Base-by-base conservation (phyloP, 2,113 vertebrate species). In the Thamnophis sirtalis region DNA sequence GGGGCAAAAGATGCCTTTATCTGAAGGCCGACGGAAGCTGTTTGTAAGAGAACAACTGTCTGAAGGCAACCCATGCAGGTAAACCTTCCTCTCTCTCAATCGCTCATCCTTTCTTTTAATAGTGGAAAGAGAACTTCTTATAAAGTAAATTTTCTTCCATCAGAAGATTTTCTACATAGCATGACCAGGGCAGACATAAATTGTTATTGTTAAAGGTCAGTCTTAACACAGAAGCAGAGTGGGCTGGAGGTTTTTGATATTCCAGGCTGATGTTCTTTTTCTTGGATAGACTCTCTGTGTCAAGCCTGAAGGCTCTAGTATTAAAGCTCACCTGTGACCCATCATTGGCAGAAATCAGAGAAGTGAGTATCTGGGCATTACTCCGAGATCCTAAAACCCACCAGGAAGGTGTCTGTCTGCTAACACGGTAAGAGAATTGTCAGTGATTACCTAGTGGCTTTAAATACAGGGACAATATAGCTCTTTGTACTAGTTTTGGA, bases 1-100 rank as follows among this genome's bases (percentile, higher is more conserved):
- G 87, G 91, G 86, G 11, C 87, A 89, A 87, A 89, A 24, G 63
- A 89, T 92, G 91, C 91, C 91, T 6, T 84, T 49, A 9, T n/a
- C 13, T 0, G 91, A 50, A 15, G 91, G 91, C 10, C 91, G 53
- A 19, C 91, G 87, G 53, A 84, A 53, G 43, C 87, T 92, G 4
- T 92, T 92, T 68, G 68, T n/a, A 48, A 73, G 91, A 33, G 91
- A 92, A 9, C 91, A 58, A 0, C 2, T 92, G 1, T 58, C 63
- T 4, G 91, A 92, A 50, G 91, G 91, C n/a, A 92, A 92, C 87
- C 91, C 91, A 3, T 92, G 87, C 21, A 88, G 91, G 91, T 87
- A 55, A 43, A 43, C 2, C 19, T 43, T 9, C 53, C 51, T 38
- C 17, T 38, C 17, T n/a, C 53, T 33, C 2, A 33, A 48, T 5